These are phyloP conservation scores for Columba janthina DNA, from an alignment of 2,113 vertebrate genomes.

Conservation along the genomic window DNA sequence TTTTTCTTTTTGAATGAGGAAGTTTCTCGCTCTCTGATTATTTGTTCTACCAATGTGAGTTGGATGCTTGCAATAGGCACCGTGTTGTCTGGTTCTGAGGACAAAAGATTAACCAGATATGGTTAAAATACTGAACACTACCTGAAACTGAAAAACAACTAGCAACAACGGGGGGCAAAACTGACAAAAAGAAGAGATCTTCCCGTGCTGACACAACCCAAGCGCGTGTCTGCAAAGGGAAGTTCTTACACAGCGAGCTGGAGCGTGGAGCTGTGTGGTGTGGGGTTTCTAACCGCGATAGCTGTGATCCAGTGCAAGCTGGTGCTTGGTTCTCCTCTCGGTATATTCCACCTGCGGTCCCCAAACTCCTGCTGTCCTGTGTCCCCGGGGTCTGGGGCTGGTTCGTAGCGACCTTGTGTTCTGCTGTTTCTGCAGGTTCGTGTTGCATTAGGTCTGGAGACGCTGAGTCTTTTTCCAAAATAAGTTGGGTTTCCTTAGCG, in stretches of 20 bases:
- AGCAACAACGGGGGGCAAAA: background rate
- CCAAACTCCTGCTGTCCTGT: background rate
- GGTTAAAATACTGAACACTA: background rate
- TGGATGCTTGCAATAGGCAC: conserved; percentile 19
- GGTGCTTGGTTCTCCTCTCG: background rate
- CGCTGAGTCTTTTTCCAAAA: background rate
- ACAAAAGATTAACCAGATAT: conserved; percentile 21
- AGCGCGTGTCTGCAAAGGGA: background rate
- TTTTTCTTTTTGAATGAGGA: background rate
- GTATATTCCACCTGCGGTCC: background rate
- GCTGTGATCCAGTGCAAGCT: accelerated
- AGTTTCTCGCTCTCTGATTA: conserved; percentile 27
- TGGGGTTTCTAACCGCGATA: background rate
- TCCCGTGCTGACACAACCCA: background rate
- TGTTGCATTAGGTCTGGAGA: background rate
- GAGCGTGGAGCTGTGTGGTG: background rate
- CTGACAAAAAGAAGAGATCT: background rate
- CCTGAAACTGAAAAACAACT: background rate
- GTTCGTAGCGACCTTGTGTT: background rate
- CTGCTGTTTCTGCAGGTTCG: background rate
- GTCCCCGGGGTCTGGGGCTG: background rate
- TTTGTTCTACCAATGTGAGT: background rate
- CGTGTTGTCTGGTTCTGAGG: background rate
- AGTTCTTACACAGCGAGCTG: background rate
- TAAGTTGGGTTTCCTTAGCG: background rate